Conservation (phyloP, 2,888 invertebrate genomes). For the Melanargia galathea region DNA sequence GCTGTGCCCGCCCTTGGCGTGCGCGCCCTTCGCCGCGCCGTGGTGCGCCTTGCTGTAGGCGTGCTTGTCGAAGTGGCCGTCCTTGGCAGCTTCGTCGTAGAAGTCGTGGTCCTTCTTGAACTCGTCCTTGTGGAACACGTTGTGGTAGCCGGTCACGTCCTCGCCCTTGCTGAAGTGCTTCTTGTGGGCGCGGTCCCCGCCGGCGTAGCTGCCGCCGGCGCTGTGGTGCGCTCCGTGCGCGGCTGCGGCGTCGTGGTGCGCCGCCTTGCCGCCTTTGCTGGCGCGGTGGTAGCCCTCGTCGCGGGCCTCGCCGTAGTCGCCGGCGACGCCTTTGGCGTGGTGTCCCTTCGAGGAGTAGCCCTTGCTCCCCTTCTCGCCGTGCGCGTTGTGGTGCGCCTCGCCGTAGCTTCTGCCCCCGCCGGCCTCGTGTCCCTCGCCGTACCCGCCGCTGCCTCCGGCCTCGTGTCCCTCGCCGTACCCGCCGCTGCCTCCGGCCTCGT, state of each 20-base stretch:
- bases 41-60: conserved; percentile 81
- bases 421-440: conserved; percentile 55
- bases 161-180: conserved; percentile 86
- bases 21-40: conserved; percentile 78
- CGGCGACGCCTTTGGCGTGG: conserved; percentile 81
- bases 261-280: conserved; percentile 79
- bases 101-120: conserved; percentile 90
- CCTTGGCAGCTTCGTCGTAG: conserved; percentile 87
- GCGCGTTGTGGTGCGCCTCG: conserved; percentile 71
- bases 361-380: conserved; percentile 81
- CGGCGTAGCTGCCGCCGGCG: conserved; percentile 77
- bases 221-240: conserved; percentile 81
- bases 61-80: conserved; percentile 85
- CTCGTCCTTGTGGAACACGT: conserved; percentile 88
- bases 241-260: conserved; percentile 78
- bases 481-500: conserved; percentile 42
- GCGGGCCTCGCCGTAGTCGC: conserved; percentile 78
- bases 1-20: conserved; percentile 80
- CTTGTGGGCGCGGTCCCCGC: conserved; percentile 81
- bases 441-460: conserved; percentile 37
- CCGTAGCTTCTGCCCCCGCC: conserved; percentile 76
- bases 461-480: conserved; percentile 45
- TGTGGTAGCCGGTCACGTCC: conserved; percentile 87
- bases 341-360: conserved; percentile 79
- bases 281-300: conserved; percentile 79